These are phyloP conservation scores for Saccopteryx leptura DNA, from an alignment of 2,113 vertebrate species.

Conservation along the genomic window DNA sequence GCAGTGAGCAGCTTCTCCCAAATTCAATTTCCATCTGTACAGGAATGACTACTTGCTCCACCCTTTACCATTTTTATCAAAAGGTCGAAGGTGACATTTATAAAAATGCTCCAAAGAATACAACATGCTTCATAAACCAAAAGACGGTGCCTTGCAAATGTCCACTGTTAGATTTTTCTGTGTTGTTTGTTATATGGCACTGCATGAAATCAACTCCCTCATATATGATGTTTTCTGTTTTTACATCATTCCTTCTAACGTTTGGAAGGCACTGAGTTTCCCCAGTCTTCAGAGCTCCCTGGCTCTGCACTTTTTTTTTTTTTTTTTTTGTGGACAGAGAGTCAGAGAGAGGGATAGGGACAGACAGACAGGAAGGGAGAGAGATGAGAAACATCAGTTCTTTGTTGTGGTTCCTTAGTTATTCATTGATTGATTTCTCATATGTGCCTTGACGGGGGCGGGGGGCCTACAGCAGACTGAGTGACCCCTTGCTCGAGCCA, in stretches of 20 bases:
- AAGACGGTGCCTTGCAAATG: not conserved
- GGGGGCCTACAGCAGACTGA: no score
- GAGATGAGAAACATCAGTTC: no score
- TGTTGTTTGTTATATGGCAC: not conserved
- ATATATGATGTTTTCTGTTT: not conserved
- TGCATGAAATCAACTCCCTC: not conserved
- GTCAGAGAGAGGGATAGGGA: no score
- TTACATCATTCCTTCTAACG: not conserved
- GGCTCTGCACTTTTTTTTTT: not conserved
- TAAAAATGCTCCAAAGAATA: not conserved
- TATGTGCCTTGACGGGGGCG: no score
- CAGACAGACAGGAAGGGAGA: no score
- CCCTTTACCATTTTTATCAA: not conserved
- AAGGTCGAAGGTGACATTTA: not conserved
- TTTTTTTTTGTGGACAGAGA: no score
- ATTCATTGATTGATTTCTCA: no score
- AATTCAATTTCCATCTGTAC: not conserved
- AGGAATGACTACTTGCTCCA: not conserved
- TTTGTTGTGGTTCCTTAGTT: no score
- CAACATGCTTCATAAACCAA: constrained; percentile 1
- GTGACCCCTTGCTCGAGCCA: no score
- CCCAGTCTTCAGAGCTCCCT: not conserved
- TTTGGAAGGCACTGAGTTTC: not conserved
- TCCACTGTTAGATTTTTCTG: not conserved
- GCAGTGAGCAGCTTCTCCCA: not conserved